Evolutionary conservation across 2,797 vertebrate species (phyloP), one percentile per base, ranked within the genome.

Genomic region (Vespertilio murinus): DNA sequence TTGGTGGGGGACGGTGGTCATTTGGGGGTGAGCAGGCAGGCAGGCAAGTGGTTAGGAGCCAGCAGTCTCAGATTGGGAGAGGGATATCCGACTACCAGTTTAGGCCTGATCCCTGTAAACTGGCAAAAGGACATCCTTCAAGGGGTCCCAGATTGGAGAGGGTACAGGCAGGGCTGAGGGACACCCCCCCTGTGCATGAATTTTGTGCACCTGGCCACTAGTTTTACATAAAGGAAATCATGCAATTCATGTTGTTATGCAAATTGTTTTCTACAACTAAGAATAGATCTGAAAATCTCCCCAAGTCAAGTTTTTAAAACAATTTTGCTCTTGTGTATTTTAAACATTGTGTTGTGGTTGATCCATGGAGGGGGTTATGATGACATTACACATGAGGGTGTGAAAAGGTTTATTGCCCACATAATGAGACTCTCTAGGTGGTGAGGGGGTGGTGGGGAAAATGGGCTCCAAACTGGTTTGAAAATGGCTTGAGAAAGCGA

Each of bases 171-270:
- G 5, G 25, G 5, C 56, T 59, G 25, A 59, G 25, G 25, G 56
- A 22, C 20, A 22, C 2, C 56, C 11, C 1, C 11, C 25, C 5
- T 11, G 11, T 59, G 25, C 56, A 59, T 13, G 1, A 59, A 59
- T 59, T 59, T 28, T 2, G 2, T 59, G 56, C 25, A 59, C 25
- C 0, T 5, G 59, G 28, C 5, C 59, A 30, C 59, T 30, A 61
- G 28, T 88, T 85, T 92, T 88, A 81, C 40, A 52, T 78, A 88
- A 88, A 78, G 93, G 33, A 16, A 73, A 45, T 91, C 23, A 77
- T 83, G 65, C 0, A 88, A 73, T 25, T 4, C 14, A 17, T 28
- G 14, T 52, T 81, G 69, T 81, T 71, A 54, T 81, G 30, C 54
- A 79, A 61, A 83, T 83, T 81, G 28, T 25, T 78, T 84, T 88